Evolutionary conservation across 1,140 invertebrate genomes (phyloP), one percentile per base, ranked within the genome.

Genomic region (Hydropsyche tenuis): DNA sequence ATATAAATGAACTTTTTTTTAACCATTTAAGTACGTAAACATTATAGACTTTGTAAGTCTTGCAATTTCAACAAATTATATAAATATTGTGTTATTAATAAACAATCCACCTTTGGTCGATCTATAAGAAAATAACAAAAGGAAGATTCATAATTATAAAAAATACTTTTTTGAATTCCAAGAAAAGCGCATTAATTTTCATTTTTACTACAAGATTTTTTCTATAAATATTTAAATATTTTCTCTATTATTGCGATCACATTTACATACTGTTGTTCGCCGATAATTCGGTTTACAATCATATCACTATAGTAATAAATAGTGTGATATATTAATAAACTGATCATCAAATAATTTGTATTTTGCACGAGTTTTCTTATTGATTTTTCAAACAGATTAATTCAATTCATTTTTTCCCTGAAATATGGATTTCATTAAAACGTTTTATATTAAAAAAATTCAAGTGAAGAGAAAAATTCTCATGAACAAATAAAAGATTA

Each of bases 211-310:
- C 62, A 66, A 56, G 43, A 45, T 3, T 73, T 48, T 63, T 60
- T 75, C 20, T 60, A 60, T 73, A 60, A 71, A 65, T 73, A 71
- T 73, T 73, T 73, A 69, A 70, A 73, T 75, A 74, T 69, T 65
- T 75, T 46, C 68, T 75, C 76, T 77, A 77, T 77, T 77, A 77
- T 77, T 77, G 76, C 76, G 62, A 77, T 77, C 76, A 77, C 76
- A 75, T 77, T 77, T 76, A 72, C 69, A 72, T 71, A 73, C 66
- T 71, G 60, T 75, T 74, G 75, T 66, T 72, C 60, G 70, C 75
- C 37, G 62, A 42, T 37, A 69, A 73, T 64, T 27, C 73, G 68
- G 56, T 25, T 60, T 73, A 60, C 65, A 68, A 73, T 45, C 63
- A 73, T 73, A 65, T 51, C 42, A 73, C 46, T 48, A 65, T 63